A percentile compares a stretch with the other conserved stretches of the same genome.
Evolutionary conservation across 2,113 vertebrate species (phyloP).

Genomic region (Lates calcarifer): DNA sequence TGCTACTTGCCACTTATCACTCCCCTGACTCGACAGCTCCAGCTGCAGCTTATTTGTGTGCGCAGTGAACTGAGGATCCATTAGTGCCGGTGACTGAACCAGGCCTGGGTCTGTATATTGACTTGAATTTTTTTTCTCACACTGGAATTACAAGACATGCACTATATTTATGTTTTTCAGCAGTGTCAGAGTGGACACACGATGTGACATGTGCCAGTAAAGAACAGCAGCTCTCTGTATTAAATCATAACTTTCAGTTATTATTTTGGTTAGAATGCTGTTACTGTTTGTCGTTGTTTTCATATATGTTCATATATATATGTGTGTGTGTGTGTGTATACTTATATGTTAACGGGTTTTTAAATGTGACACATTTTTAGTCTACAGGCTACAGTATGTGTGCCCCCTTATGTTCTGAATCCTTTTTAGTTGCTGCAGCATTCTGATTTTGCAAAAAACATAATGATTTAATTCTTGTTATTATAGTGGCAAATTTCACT

Average conservation of each 20-base stretch:
- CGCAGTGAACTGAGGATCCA: conserved; percentile 59
- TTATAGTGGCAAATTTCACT: not conserved
- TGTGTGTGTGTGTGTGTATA: too few relatives aligned
- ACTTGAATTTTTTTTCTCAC: not conserved
- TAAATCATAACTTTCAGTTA: not conserved
- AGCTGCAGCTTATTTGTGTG: conserved; percentile 65
- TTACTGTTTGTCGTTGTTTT: too few relatives aligned
- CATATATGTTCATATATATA: too few relatives aligned
- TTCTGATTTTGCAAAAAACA: not conserved
- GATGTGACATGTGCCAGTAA: not conserved
- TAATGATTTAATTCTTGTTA: not conserved
- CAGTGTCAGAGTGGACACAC: not conserved
- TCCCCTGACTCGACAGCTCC: conserved; percentile 27
- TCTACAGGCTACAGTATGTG: not conserved
- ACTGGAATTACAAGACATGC: not conserved
- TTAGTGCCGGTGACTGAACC: conserved; percentile 59
- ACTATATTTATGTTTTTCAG: not conserved
- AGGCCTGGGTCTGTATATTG: conserved; percentile 30
- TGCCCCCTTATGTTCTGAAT: not conserved
- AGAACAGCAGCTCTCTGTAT: not conserved
- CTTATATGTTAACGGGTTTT: too few relatives aligned
- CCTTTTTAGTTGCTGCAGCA: not conserved
- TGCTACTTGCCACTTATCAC: conserved; percentile 5
- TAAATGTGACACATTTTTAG: not conserved
- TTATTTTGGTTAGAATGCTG: too few relatives aligned